These are phyloP conservation scores for Chaetops frenatus DNA, from an alignment of 2,113 vertebrate genomes.

Conservation along the genomic window DNA sequence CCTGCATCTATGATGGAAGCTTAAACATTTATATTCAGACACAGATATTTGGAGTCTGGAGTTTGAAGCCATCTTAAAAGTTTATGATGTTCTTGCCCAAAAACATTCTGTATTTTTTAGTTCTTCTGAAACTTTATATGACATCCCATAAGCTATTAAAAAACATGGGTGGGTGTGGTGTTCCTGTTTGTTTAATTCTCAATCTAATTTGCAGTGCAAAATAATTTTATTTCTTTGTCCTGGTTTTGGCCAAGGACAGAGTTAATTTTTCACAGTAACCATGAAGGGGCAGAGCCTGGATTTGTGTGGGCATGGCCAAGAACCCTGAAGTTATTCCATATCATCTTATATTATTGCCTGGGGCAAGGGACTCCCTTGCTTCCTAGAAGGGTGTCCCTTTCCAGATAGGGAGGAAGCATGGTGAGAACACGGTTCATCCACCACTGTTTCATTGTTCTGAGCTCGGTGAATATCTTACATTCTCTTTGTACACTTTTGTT, in stretches of 20 bases:
- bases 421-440: fast-evolving
- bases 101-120: not conserved
- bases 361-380: not conserved
- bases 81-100: not conserved
- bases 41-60: not conserved
- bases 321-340: not conserved
- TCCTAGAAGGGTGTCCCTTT: not conserved
- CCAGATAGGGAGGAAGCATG: not conserved
- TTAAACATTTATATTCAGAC: not conserved
- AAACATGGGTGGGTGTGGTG: not conserved
- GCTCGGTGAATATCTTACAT: not conserved
- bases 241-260: not conserved
- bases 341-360: not conserved
- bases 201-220: not conserved
- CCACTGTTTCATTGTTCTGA: too few species aligned
- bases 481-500: not conserved
- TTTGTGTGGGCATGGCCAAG: not conserved
- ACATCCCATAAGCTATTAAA: not conserved
- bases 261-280: not conserved
- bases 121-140: not conserved
- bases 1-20: not conserved
- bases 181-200: not conserved
- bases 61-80: not conserved
- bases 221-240: not conserved
- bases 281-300: not conserved